Evolutionary conservation across 2,888 invertebrate genomes (phyloP).

Genomic region (Yponomeuta sedellus): DNA sequence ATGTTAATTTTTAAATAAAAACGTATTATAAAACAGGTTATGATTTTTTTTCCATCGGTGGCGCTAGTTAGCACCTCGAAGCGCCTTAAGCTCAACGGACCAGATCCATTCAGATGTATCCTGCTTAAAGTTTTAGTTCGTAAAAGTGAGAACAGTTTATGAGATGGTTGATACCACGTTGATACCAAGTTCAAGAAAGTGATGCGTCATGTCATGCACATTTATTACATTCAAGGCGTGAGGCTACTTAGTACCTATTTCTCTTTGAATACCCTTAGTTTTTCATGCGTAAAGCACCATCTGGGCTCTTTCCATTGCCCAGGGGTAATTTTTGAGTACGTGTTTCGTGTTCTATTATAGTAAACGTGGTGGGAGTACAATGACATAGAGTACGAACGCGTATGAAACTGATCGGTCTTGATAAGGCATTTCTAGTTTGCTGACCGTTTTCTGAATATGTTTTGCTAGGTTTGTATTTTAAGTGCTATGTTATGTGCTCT

Average conservation of each 20-base stretch:
- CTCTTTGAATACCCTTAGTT: neutral
- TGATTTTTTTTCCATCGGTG: too few relatives aligned
- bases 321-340: slow-evolving; percentile 13
- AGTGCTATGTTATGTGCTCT: too few relatives aligned
- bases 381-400: neutral
- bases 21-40: too few relatives aligned
- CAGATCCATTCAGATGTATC: too few relatives aligned
- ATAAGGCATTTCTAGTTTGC: neutral
- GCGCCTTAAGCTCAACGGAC: too few relatives aligned
- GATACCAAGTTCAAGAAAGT: neutral
- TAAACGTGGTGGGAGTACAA: slow-evolving; percentile 1
- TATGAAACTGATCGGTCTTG: neutral
- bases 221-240: neutral
- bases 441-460: too few relatives aligned
- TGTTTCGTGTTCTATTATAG: slow-evolving; percentile 13
- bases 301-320: slow-evolving; percentile 5
- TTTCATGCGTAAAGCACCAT: neutral
- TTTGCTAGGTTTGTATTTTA: too few relatives aligned
- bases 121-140: too few relatives aligned
- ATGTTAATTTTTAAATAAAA: too few relatives aligned
- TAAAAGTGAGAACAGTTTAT: too few relatives aligned
- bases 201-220: neutral
- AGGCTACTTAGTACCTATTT: neutral
- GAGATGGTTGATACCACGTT: too few relatives aligned
- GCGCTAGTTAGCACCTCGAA: too few relatives aligned